These are phyloP conservation scores for Tinea semifulvella DNA, from an alignment of 2,888 invertebrate species.

Conservation along the genomic window DNA sequence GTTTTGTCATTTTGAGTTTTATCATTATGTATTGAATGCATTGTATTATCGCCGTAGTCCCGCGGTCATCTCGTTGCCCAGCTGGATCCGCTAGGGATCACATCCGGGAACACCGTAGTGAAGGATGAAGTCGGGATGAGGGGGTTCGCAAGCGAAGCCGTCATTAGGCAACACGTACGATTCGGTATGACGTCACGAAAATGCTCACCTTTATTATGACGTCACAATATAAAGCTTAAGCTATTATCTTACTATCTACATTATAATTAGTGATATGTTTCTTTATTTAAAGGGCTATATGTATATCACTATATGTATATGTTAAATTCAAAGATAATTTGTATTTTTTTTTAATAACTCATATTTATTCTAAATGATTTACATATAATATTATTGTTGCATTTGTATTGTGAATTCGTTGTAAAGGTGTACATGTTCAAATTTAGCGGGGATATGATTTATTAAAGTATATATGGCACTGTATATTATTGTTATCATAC, in stretches of 20 bases:
- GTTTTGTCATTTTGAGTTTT: constrained; percentile 3
- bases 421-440: background rate
- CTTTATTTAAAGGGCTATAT: too few species aligned
- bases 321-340: too few species aligned
- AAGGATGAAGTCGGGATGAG: constrained; percentile 58
- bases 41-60: constrained; percentile 64
- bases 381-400: background rate
- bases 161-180: constrained; percentile 63
- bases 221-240: constrained; percentile 8
- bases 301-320: too few species aligned
- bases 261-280: too few species aligned
- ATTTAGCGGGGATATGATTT: constrained; percentile 10
- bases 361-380: too few species aligned
- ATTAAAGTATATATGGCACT: background rate
- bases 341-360: too few species aligned
- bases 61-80: constrained; percentile 93
- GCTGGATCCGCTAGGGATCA: constrained; percentile 92
- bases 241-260: too few species aligned
- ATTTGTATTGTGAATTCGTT: background rate
- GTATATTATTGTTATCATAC: background rate
- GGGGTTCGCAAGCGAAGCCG: constrained; percentile 60
- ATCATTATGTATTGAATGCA: background rate
- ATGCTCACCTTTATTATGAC: background rate
- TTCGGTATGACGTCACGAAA: constrained; percentile 51
- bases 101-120: constrained; percentile 71